Evolutionary conservation across 2,113 vertebrate species (phyloP).

Genomic region (Rostratula benghalensis): DNA sequence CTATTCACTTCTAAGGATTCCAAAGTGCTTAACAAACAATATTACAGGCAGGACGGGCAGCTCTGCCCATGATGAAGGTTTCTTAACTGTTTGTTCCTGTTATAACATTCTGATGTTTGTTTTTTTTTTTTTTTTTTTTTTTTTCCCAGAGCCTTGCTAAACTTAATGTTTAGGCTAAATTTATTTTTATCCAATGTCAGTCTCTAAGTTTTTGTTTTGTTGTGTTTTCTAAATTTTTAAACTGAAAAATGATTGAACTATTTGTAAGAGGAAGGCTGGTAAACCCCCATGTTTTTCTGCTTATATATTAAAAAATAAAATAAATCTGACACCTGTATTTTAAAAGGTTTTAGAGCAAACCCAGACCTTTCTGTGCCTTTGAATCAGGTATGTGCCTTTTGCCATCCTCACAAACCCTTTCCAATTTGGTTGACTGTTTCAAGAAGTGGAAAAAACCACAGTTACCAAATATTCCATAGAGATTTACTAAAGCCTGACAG

Average conservation of each 20-base stretch:
- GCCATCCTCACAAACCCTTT: constrained; percentile 2
- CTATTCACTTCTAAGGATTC: background rate
- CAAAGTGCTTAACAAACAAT: background rate
- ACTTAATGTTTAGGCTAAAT: background rate
- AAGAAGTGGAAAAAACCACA: constrained; percentile 2
- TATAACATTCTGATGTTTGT: background rate
- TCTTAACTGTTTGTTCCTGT: background rate
- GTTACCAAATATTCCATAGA: constrained; percentile 52
- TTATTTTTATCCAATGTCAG: background rate
- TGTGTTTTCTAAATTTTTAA: background rate
- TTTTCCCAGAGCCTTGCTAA: background rate
- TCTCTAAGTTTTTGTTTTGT: background rate
- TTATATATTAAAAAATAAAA: background rate
- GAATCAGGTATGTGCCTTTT: constrained; percentile 9
- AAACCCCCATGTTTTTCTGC: background rate
- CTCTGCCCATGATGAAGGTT: background rate
- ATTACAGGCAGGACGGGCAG: background rate
- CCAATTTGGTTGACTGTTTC: background rate
- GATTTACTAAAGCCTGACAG: constrained; percentile 52
- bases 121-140: background rate
- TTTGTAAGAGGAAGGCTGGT: background rate
- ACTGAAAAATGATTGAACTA: background rate
- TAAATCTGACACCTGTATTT: background rate
- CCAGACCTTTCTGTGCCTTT: background rate
- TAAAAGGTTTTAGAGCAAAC: background rate